Evolutionary conservation across 2,113 vertebrate species (phyloP).

Genomic region (Microcebus jonahi): DNA sequence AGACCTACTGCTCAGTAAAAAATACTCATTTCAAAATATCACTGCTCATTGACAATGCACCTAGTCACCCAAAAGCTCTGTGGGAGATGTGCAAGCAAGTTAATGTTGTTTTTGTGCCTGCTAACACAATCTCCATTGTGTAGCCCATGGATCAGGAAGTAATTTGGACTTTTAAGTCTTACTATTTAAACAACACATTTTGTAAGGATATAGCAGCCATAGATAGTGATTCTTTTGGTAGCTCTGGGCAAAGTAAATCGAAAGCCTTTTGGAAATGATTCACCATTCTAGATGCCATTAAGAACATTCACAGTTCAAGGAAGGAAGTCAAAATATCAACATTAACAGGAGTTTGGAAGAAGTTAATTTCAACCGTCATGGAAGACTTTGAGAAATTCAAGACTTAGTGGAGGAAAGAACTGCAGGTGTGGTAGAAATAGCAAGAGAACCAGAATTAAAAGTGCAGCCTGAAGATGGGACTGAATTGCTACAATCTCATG

Average conservation of each 20-base stretch:
- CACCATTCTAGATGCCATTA: not conserved
- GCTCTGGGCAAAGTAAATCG: not conserved
- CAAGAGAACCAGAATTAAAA: not conserved
- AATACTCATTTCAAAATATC: not conserved
- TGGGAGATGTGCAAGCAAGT: not conserved
- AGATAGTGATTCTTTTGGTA: not conserved
- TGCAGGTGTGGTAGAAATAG: not conserved
- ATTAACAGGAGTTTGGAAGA: not conserved
- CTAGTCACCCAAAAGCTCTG: not conserved
- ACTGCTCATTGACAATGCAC: not conserved
- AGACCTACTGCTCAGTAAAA: not conserved
- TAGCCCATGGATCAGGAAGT: not conserved
- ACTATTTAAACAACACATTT: not conserved
- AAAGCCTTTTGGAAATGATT: not conserved
- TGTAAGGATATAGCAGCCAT: not conserved
- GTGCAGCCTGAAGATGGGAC: not conserved
- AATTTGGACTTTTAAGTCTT: not conserved
- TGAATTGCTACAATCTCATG: not conserved
- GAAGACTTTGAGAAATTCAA: not conserved
- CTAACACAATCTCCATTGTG: not conserved
- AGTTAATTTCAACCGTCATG: not conserved
- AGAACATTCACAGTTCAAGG: not conserved
- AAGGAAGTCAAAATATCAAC: not conserved
- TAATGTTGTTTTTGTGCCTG: not conserved
- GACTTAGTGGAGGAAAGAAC: not conserved